phyloP scores from a whole-genome alignment of 2,113 vertebrate species.

The Gobiocypris rarus region DNA sequence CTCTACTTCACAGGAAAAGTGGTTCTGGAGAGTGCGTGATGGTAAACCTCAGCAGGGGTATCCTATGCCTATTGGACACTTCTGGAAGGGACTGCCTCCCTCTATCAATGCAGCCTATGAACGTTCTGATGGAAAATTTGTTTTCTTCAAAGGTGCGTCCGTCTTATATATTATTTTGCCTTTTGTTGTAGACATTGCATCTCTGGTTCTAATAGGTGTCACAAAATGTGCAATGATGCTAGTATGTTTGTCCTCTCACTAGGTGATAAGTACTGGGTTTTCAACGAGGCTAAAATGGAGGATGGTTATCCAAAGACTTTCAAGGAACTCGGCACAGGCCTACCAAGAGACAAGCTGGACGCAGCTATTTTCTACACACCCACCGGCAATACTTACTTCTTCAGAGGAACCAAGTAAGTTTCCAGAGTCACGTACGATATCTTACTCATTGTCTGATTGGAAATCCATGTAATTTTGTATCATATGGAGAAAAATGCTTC shows the following conservation, averaged over 20 bases:
- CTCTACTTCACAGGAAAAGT: constrained; percentile 74
- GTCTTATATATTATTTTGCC: neutral
- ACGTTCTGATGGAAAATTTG: constrained; percentile 87
- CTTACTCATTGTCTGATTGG: neutral
- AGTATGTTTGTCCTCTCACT: constrained; percentile 14
- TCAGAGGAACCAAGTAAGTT: constrained; percentile 86
- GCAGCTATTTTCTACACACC: constrained; percentile 88
- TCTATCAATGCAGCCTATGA: constrained; percentile 89
- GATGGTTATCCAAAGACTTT: constrained; percentile 86
- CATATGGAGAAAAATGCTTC: neutral
- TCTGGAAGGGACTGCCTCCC: constrained; percentile 87
- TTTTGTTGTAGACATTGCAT: neutral
- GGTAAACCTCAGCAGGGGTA: constrained; percentile 86
- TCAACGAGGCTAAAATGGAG: constrained; percentile 83
- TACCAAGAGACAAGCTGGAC: constrained; percentile 86
- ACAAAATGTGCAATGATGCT: neutral
- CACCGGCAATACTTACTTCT: constrained; percentile 90
- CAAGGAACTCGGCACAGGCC: constrained; percentile 80
- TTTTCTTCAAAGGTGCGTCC: constrained; percentile 89
- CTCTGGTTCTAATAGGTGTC: neutral
- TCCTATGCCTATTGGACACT: constrained; percentile 86
- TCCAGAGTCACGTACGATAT: neutral
- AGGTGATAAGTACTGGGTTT: constrained; percentile 90
- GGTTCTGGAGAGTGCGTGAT: constrained; percentile 89
- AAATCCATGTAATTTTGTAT: neutral